These are phyloP conservation scores for Neolamprologus multifasciatus DNA, from an alignment of 2,797 vertebrate genomes.

Conservation along the genomic window DNA sequence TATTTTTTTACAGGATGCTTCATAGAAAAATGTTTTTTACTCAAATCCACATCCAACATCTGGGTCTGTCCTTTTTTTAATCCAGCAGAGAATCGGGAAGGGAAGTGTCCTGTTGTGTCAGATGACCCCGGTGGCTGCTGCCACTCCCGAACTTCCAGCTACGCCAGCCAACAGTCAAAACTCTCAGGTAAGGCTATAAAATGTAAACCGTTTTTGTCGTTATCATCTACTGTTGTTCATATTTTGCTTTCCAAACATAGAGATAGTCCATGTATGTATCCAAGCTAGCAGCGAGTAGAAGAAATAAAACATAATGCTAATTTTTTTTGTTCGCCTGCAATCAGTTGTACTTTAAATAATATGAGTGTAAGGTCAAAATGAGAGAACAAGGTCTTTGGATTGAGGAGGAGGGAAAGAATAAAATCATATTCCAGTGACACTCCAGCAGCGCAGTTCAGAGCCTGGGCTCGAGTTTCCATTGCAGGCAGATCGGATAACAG, in stretches of 20 bases:
- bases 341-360: neutral
- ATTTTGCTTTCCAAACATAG: neutral
- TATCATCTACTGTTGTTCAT: neutral
- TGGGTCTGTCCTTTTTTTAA: constrained; percentile 4
- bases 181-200: constrained; percentile 81
- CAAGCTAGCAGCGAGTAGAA: neutral
- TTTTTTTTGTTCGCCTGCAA: neutral
- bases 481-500: constrained; percentile 35
- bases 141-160: constrained; percentile 95
- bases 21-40: neutral
- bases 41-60: neutral
- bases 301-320: neutral
- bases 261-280: neutral
- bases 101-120: constrained; percentile 85
- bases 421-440: constrained; percentile 4
- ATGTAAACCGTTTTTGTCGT: fast-evolving
- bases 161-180: constrained; percentile 96
- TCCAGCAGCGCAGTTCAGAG: neutral
- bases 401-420: neutral
- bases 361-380: neutral
- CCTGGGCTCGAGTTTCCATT: constrained; percentile 16
- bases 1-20: neutral
- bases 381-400: neutral
- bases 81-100: constrained; percentile 76
- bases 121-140: constrained; percentile 87